Base-by-base conservation (phyloP, 2,797 vertebrate genomes). In the Rhinichthys osculus region DNA sequence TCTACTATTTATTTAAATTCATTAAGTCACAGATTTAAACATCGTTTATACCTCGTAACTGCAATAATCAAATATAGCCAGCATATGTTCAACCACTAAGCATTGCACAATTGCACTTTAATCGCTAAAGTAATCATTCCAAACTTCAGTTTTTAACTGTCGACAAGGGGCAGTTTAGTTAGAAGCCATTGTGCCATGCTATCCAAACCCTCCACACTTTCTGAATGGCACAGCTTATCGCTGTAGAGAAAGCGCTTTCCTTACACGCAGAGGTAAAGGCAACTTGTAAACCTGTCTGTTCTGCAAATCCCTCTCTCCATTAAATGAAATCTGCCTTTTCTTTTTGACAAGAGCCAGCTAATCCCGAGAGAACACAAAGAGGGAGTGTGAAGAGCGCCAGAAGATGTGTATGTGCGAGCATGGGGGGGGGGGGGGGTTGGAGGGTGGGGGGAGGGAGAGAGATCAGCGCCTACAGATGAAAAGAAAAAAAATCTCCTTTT, bases 231-330 rank as follows among this genome's bases (percentile, higher is more conserved):
- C 82, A 85, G 88, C 77, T 83, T 67, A 42, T 40, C 52, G 47
- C 84, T 81, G 73, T 81, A 86, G 76, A 83, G 64, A 83, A 84
- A 85, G 71, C 77, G 57, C 72, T 80, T 78, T 85, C 44, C 86
- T 87, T 88, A 81, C 73, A 69, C 78, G 83, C 91, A 88, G 92
- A 92, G 93, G 92, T 93, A 92, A 94, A 91, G 84, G 92, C 93
- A 94, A 93, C 92, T 93, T 94, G 92, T 95, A 94, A 92, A 94
- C 93, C 90, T 87, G 86, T 91, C 93, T 93, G 92, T 93, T 91
- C 91, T 90, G 81, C 71, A 91, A 91, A 92, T 90, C 91, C 90
- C 87, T 90, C 92, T 88, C 89, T 91, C 91, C 89, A 89, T 91
- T 87, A 90, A 85, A 62, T 67, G 38, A 84, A 83, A 90, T 90